Base-by-base conservation (phyloP, 2,888 invertebrate genomes). In the Papilio demoleus region DNA sequence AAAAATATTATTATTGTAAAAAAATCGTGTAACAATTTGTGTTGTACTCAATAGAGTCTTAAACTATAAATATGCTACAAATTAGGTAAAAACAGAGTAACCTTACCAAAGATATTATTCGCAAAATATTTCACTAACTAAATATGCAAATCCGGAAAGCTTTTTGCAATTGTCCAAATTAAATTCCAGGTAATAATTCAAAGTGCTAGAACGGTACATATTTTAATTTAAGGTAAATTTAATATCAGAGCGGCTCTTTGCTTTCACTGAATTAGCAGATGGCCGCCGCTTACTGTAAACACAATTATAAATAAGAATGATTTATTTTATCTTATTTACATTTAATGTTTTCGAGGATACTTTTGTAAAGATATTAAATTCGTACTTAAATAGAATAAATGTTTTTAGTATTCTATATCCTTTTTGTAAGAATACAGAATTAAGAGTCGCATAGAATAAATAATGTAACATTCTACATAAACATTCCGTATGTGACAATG, bases 211-310 rank as follows among this genome's bases (percentile, higher is more conserved):
- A 47, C 50, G 59, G 59, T 50, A 64, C 65, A 71, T 71, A 71
- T 71, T 73, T 73, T 71, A 72, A 73, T 73, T 74, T 65, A 58
- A 70, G 71, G 69, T 71, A 74, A 78, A 76, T 79, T 77, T 72
- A 78, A 76, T 75, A 73, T 74, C 70, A 77, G 77, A 74, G 74
- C 68, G 71, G 67, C 72, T 69, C 71, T 76, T 74, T 77, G 81
- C 80, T 81, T 82, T 78, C 78, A 80, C 79, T 79, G 81, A 82
- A 85, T 86, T 84, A 87, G 81, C 88, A 87, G 87, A 88, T 87
- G 88, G 82, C 81, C 68, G 73, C 67, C 71, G 68, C 71, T 72
- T 71, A 22, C 58, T 63, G 65, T 70, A 74, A 70, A 71, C 71
- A 78, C 79, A 73, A 78, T 80, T 78, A 76, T 75, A 74, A 74